Conservation (phyloP, 2,888 invertebrate species). For the Conomelus anceps region DNA sequence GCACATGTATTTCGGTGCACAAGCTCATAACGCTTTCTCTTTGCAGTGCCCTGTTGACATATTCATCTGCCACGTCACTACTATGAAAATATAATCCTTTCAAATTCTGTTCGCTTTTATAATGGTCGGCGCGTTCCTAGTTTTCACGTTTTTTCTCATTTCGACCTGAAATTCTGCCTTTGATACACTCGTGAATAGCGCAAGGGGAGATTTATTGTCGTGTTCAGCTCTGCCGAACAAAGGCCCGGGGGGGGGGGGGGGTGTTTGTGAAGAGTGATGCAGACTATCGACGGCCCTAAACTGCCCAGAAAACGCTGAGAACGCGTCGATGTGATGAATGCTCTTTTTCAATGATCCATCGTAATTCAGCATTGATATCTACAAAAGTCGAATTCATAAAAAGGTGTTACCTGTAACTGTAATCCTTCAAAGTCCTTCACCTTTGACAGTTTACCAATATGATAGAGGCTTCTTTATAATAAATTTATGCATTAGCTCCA, state of each 20-base stretch:
- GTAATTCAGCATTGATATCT: not conserved
- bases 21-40: not conserved
- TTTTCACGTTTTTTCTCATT: not conserved
- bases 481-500: not conserved
- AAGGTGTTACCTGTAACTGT: not conserved
- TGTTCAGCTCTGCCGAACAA: not conserved
- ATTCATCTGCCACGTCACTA: not conserved
- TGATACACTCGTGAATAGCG: not conserved
- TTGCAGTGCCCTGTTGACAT: not conserved
- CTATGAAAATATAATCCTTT: not conserved
- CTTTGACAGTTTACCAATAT: not conserved
- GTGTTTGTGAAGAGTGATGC: no score
- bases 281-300: not conserved
- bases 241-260: not conserved
- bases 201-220: not conserved
- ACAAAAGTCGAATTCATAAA: not conserved
- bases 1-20: not conserved
- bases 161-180: not conserved
- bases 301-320: not conserved
- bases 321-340: not conserved
- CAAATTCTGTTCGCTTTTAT: not conserved
- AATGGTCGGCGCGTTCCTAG: not conserved
- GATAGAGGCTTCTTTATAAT: not conserved
- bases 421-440: not conserved
- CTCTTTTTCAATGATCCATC: not conserved